Base-by-base conservation (phyloP, 2,797 vertebrate species). In the Discoglossus pictus region DNA sequence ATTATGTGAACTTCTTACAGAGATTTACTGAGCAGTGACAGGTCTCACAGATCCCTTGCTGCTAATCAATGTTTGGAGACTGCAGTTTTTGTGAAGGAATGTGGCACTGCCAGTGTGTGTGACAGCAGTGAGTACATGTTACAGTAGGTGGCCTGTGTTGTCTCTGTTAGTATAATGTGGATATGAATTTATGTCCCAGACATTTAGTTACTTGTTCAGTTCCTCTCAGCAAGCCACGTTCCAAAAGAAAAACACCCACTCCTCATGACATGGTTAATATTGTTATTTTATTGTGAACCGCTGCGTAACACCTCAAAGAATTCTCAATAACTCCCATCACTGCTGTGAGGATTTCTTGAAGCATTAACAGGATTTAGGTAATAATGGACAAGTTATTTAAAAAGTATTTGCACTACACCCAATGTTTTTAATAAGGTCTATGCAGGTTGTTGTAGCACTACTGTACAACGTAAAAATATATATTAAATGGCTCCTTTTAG, bases 71-170 rank as follows among this genome's bases (percentile, higher is more conserved):
- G 68, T 39, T 23, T 39, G 17, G 34, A 24, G 10, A 11, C 59
- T 34, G 23, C 11, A 10, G 27, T 35, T 44, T 18, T 20, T 38
- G 15, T 5, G 18, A n/a, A 62, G 44, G 68, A 61, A 71, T 58
- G 60, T 18, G 24, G 25, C 27, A 8, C 23, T 10, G 17, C 31
- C 47, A 24, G 27, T 44, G 40, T 38, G 17, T 24, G 40, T 42
- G 42, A 48, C 59, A 56, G 21, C 34, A 20, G 34, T 8, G 18
- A 59, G 51, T 44, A 21, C 34, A 21, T 6, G 13, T 1, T 35
- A 18, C 68, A 35, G 52, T 71, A 64, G 61, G 61, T 58, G 67
- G 59, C 43, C 58, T 7, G 10, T 16, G 13, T 31, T 3, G 13
- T 31, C 18, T 15, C 60, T 17, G 23, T 42, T 50, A 59, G 36